Percentiles rank a stretch among this genome's conserved stretches.
Conservation (phyloP, 1,140 invertebrate genomes). For the Rhagoletis zephyria region DNA sequence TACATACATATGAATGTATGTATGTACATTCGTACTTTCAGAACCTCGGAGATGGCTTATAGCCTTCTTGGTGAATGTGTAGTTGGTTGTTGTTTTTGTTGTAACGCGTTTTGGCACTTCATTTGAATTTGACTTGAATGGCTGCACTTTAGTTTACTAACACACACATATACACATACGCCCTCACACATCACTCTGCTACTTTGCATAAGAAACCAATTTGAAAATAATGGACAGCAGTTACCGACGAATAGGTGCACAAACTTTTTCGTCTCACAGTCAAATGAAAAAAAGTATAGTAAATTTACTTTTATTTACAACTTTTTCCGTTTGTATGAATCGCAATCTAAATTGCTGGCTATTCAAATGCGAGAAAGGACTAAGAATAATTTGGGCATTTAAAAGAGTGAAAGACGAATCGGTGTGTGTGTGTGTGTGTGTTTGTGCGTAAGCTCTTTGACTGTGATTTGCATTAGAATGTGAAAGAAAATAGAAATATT, state of each 20-base stretch:
- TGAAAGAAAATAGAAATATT: too few species aligned
- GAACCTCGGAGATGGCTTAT: not conserved
- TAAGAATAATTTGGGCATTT: conserved; percentile 7
- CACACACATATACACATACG: not conserved
- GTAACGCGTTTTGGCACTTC: conserved; percentile 21
- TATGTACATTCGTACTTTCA: not conserved
- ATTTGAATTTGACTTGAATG: conserved; percentile 43
- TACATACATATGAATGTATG: not conserved
- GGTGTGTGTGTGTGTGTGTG: not conserved
- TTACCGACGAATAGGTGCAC: conserved; percentile 26
- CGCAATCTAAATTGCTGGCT: not conserved
- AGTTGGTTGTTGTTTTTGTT: conserved; percentile 5
- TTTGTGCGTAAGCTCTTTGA: not conserved
- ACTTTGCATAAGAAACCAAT: conserved; percentile 50
- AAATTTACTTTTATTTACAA: conserved; percentile 38
- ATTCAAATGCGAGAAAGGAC: conserved; percentile 9
- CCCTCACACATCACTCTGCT: not conserved
- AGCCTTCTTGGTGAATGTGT: not conserved
- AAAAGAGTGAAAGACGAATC: not conserved
- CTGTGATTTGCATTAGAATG: not conserved
- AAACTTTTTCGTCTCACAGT: not conserved
- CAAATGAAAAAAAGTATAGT: not conserved
- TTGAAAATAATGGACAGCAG: conserved; percentile 41
- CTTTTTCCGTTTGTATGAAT: conserved; percentile 26
- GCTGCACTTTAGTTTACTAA: not conserved